Base-by-base conservation (phyloP, 2,113 vertebrate genomes). In the Indicator indicator region DNA sequence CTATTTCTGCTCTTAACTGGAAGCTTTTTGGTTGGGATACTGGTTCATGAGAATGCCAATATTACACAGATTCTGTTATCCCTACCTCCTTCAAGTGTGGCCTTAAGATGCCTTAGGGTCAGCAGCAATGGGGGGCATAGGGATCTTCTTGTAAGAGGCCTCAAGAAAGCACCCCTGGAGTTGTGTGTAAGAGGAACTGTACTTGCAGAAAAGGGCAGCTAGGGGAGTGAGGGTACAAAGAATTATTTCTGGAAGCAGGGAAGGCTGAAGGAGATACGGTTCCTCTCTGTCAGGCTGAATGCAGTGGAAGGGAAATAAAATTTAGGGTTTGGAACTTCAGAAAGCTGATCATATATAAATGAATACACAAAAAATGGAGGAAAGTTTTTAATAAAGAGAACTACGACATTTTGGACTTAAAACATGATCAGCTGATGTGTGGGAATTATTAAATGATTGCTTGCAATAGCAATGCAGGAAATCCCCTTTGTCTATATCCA, bases 211-310 rank as follows among this genome's bases (percentile, higher is more conserved):
- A 90, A 81, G 56, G 15, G 16, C 24, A 38, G 26, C 12, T 17
- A 48, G 56, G 15, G 65, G 21, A 64, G 48, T 8, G 48, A 78
- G 9, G 5, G n/a, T 55, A 55, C 17, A 17, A 86, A 74, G 33
- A 78, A 71, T 46, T 67, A 70, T 44, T 92, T 44, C 42, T 42
- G 48, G 33, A 72, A 68, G 81, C 23, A n/a, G 27, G 23, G 24
- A 78, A 91, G 36, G 58, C 24, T 0, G 0, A 63, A 84, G 4
- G 20, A 21, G 18, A 55, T 52, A n/a, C 9, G 33, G 17, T 36
- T 63, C 16, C 18, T 52, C 16, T 85, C 38, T 60, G 21, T 5
- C 23, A 83, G 68, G 26, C 48, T 86, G 74, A 88, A 74, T 20
- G 21, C 60, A 71, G 42, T 16, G 24, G 48, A 68, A 80, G 7